Evolutionary conservation across 2,888 invertebrate genomes (phyloP).

Genomic region (Leptinotarsa haldemani): DNA sequence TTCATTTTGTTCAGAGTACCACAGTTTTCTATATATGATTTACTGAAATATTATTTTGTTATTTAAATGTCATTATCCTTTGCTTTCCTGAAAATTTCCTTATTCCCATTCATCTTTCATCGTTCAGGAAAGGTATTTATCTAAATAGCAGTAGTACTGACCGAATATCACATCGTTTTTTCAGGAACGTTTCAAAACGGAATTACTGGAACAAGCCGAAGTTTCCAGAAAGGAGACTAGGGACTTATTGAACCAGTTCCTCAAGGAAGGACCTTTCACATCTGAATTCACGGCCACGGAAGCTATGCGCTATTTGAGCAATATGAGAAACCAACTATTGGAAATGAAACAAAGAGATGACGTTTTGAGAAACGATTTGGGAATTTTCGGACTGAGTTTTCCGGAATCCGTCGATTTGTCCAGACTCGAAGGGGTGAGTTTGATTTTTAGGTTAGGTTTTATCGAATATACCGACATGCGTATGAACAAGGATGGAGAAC

Average conservation of each 20-base stretch:
- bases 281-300: constrained; percentile 69
- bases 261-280: constrained; percentile 73
- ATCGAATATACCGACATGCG: no score
- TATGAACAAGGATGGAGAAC: neutral
- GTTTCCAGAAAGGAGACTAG: constrained; percentile 78
- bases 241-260: constrained; percentile 77
- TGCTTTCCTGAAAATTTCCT: no score
- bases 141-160: neutral
- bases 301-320: constrained; percentile 70
- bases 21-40: no score
- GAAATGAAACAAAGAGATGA: constrained; percentile 75
- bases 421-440: constrained; percentile 69
- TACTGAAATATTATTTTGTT: no score
- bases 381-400: constrained; percentile 82
- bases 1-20: no score
- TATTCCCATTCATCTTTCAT: neutral
- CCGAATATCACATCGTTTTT: constrained; percentile 14
- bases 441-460: neutral
- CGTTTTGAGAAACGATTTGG: constrained; percentile 76
- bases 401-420: constrained; percentile 77
- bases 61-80: no score
- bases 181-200: constrained; percentile 77
- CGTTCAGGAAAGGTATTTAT: constrained; percentile 11
- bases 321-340: constrained; percentile 69
- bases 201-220: constrained; percentile 77